Conservation (phyloP, 2,888 invertebrate species). For the Drosophila differens region DNA sequence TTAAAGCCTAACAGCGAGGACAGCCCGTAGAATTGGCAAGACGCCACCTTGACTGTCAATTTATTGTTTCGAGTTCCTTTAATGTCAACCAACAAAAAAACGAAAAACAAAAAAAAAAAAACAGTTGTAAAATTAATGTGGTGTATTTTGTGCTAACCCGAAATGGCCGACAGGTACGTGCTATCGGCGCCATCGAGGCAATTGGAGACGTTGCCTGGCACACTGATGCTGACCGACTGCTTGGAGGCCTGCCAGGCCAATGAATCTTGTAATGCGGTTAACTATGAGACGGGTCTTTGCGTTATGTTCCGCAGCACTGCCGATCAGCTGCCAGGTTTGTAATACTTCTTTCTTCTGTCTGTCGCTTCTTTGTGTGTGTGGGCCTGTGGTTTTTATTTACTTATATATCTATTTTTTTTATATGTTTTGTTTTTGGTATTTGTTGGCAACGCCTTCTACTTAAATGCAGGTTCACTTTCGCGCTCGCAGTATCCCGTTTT, state of each 20-base stretch:
- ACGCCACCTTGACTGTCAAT: background rate
- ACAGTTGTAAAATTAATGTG: constrained; percentile 70
- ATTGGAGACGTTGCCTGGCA: constrained; percentile 95
- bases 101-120: constrained; percentile 10
- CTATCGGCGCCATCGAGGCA: constrained; percentile 96
- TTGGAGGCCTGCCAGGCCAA: constrained; percentile 96
- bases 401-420: background rate
- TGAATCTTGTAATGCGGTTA: constrained; percentile 96
- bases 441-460: constrained; percentile 20
- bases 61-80: constrained; percentile 7
- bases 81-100: constrained; percentile 29
- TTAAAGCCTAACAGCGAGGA: constrained; percentile 8
- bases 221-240: constrained; percentile 97
- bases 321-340: constrained; percentile 93
- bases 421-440: constrained; percentile 10
- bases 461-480: constrained; percentile 91
- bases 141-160: constrained; percentile 67
- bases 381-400: constrained; percentile 10
- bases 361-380: constrained; percentile 35
- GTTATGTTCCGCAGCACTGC: constrained; percentile 94
- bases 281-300: constrained; percentile 97
- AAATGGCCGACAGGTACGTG: constrained; percentile 85
- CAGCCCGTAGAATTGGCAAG: background rate
- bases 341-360: background rate
- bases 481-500: constrained; percentile 98